Conservation (phyloP, 2,113 vertebrate species). For the Acinonyx jubatus region DNA sequence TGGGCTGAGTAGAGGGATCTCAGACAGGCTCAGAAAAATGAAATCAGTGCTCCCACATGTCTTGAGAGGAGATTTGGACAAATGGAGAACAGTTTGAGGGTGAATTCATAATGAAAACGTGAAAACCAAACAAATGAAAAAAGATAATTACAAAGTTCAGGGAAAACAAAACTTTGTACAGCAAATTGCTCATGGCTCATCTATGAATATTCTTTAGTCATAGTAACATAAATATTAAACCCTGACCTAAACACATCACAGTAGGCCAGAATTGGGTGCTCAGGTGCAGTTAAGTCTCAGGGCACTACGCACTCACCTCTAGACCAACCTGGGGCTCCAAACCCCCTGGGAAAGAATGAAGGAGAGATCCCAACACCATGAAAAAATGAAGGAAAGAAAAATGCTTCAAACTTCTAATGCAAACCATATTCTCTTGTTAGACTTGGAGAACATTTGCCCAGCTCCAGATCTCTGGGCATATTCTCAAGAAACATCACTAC, state of each 20-base stretch:
- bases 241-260: neutral
- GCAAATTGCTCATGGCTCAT: neutral
- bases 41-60: fast-evolving
- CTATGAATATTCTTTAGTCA: neutral
- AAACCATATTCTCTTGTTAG: neutral
- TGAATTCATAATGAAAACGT: neutral
- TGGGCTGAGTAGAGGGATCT: neutral
- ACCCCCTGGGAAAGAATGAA: fast-evolving
- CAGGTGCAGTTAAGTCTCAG: neutral
- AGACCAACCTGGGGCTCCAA: neutral
- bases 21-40: neutral
- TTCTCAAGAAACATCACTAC: slow-evolving; percentile 1
- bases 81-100: neutral
- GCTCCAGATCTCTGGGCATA: neutral
- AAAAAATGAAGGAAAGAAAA: neutral
- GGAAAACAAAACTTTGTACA: neutral
- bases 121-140: neutral
- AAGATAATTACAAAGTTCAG: neutral
- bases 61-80: neutral
- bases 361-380: neutral
- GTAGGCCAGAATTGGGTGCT: too few relatives aligned
- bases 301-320: fast-evolving
- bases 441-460: neutral
- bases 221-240: neutral
- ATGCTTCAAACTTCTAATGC: neutral